Evolutionary conservation across 1,140 invertebrate genomes (phyloP), one percentile per base, ranked within the genome.

Genomic region (Vollenhovia emeryi): DNA sequence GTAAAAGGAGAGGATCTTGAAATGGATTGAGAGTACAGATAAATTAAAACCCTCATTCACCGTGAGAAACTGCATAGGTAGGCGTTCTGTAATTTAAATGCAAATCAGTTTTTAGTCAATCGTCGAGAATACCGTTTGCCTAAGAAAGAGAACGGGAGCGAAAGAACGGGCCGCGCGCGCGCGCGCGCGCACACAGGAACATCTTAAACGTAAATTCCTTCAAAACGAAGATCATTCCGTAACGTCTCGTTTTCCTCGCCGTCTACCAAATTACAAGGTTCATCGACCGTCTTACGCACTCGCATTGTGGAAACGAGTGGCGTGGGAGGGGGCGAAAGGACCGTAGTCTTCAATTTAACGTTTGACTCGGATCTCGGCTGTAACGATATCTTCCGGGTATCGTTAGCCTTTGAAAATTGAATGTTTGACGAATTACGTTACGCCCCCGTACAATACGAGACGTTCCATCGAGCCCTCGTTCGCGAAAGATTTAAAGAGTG

Each of bases 71-170:
- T 78, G 79, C 68, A 79, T 87, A 89, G 87, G 87, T 89, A 87
- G 88, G 87, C 79, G 85, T 60, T 60, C 87, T 57, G 87, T 89
- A 90, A 90, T 90, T 90, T 89, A 90, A 90, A 90, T 90, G 88
- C 85, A 90, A 90, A 90, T 90, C 88, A 90, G 88, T 90, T 90
- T 90, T 87, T 90, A 90, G 88, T 89, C 85, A 89, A 90, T 90
- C 88, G 88, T 43, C 50, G 74, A 59, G 78, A 78, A 83, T 80
- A 78, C 50, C 88, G 69, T 84, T 89, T 86, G 88, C 84, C 86
- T 87, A 87, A 74, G 76, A 86, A 85, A 76, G 78, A 73, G 66
- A 57, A 73, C 78, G 36, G 40, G 36, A 33, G 33, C 48, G 66
- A 59, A 64, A 30, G 30, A 33, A 60, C 75, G 59, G 8, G 64